Evolutionary conservation across 2,888 invertebrate genomes (phyloP).

Genomic region (Hyppa rectilinea): DNA sequence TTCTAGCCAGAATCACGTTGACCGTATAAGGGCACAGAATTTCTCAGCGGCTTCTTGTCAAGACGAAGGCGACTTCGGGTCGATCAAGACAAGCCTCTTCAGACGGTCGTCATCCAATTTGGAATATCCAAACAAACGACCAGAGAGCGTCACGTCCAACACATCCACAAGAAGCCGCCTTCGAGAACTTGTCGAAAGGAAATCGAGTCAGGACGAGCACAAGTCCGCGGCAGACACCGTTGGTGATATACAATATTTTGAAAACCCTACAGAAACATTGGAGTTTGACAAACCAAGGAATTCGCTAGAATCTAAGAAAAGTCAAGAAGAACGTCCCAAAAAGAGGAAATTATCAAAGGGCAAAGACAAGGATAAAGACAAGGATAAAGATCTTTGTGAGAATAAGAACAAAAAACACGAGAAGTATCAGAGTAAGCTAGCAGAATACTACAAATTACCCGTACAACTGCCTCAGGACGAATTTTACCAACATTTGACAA

Average conservation of each 20-base stretch:
- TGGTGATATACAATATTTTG: slow-evolving; percentile 89
- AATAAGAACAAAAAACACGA: slow-evolving; percentile 86
- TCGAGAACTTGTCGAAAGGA: slow-evolving; percentile 89
- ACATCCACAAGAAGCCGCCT: slow-evolving; percentile 89
- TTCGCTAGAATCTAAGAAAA: slow-evolving; percentile 85
- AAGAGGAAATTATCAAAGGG: slow-evolving; percentile 85
- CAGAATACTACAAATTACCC: slow-evolving; percentile 87
- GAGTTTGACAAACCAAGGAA: slow-evolving; percentile 86
- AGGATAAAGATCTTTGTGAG: slow-evolving; percentile 81
- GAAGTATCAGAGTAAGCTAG: slow-evolving; percentile 88
- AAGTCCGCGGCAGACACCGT: slow-evolving; percentile 87
- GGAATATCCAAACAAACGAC: slow-evolving; percentile 85
- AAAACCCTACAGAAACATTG: slow-evolving; percentile 88
- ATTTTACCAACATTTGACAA: slow-evolving; percentile 87
- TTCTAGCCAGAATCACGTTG: slow-evolving; percentile 91
- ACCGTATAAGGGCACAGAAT: slow-evolving; percentile 90
- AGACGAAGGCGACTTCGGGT: slow-evolving; percentile 89
- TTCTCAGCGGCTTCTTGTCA: slow-evolving; percentile 90
- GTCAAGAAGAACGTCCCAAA: slow-evolving; percentile 86
- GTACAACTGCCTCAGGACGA: slow-evolving; percentile 88
- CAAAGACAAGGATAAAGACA: slow-evolving; percentile 83
- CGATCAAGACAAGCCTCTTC: slow-evolving; percentile 89
- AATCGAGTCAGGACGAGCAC: slow-evolving; percentile 89
- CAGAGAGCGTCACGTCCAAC: slow-evolving; percentile 88
- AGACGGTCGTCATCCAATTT: slow-evolving; percentile 88